Conservation (phyloP, 2,888 invertebrate genomes). For the Aspidiotus destructor region DNA sequence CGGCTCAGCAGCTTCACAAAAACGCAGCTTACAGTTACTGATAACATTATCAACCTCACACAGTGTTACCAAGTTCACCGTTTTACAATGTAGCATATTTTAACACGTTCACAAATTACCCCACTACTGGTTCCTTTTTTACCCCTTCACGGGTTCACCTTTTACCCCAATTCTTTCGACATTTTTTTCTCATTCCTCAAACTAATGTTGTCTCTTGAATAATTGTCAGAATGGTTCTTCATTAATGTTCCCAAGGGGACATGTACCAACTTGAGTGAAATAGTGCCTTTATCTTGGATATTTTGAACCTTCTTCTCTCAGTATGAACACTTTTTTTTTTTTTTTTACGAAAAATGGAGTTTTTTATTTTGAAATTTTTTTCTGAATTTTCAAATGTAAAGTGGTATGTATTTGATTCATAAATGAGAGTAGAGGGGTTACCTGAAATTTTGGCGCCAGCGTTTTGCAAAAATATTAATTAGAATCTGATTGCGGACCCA, state of each 20-base stretch:
- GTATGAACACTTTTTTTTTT: neutral
- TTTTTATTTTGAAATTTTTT: neutral
- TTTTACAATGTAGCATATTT: neutral
- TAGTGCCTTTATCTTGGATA: neutral
- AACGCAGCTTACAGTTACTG: too few species aligned
- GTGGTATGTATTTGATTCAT: neutral
- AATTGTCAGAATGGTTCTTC: neutral
- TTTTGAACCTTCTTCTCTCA: neutral
- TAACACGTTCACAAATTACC: neutral
- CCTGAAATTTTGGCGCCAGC: neutral
- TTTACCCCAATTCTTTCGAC: neutral
- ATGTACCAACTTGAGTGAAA: neutral
- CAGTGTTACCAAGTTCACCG: too few species aligned
- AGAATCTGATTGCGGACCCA: too few species aligned
- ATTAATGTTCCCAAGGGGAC: neutral
- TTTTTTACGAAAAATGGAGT: neutral
- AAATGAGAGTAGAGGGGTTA: neutral
- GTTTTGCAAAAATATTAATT: neutral
- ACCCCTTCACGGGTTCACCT: neutral
- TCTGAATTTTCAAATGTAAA: neutral
- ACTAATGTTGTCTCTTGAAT: neutral
- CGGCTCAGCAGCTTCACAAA: too few species aligned
- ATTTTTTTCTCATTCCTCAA: neutral
- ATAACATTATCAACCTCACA: too few species aligned
- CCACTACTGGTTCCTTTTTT: neutral